Evolutionary conservation across 2,797 vertebrate genomes (phyloP).

Genomic region (Gymnopithys bicolor): DNA sequence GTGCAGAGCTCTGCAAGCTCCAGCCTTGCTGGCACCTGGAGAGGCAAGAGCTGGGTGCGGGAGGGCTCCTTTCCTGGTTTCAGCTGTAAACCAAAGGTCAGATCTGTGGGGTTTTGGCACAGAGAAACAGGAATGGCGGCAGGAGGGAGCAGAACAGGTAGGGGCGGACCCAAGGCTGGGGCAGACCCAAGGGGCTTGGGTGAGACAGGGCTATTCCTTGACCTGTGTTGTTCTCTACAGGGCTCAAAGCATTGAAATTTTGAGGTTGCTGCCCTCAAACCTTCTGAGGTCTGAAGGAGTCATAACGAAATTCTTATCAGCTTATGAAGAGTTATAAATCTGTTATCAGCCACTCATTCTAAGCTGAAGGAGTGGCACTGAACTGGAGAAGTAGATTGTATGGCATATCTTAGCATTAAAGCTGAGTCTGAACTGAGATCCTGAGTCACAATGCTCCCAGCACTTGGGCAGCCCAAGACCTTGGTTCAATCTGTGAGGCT

Average conservation of each 20-base stretch:
- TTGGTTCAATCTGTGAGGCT: neutral
- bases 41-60: accelerated
- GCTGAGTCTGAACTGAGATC: neutral
- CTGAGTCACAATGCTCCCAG: neutral
- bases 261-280: neutral
- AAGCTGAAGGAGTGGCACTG: conserved; percentile 13
- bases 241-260: neutral
- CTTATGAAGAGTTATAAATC: neutral
- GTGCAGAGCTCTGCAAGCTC: neutral
- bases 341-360: neutral
- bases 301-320: neutral
- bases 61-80: neutral
- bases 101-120: neutral
- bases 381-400: neutral
- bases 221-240: neutral
- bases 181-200: neutral
- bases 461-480: neutral
- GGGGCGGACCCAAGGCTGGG: neutral
- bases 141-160: neutral
- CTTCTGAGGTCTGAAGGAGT: neutral
- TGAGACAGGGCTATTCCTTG: neutral
- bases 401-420: neutral
- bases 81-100: conserved; percentile 25
- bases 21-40: neutral
- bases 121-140: neutral